These are phyloP conservation scores for Brenthis ino DNA, from an alignment of 2,888 invertebrate genomes.

Conservation along the genomic window DNA sequence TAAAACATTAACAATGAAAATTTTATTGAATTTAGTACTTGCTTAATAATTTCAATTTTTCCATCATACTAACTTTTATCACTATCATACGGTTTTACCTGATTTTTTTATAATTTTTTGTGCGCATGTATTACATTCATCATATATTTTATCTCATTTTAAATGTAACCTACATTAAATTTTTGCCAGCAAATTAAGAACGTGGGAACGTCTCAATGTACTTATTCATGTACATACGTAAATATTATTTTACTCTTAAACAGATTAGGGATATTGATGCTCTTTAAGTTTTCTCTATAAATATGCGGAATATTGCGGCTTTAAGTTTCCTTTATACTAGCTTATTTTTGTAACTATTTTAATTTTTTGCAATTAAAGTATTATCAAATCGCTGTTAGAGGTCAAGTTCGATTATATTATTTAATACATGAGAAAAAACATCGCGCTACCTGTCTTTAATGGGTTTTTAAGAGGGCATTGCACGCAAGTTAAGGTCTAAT, in stretches of 20 bases:
- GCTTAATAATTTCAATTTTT: constrained; percentile 7
- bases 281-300: no score
- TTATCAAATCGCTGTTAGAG: constrained; percentile 11
- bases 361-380: no score
- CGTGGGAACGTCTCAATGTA: no score
- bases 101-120: constrained; percentile 5
- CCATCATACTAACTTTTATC: background rate
- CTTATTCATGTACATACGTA: no score
- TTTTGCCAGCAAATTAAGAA: no score
- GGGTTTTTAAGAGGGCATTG: constrained; percentile 12
- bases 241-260: no score
- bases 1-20: no score
- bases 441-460: background rate
- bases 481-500: background rate
- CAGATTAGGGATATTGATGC: no score
- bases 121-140: constrained; percentile 18
- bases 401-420: constrained; percentile 30
- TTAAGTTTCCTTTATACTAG: no score
- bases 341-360: no score
- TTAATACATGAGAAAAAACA: constrained; percentile 10
- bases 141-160: background rate
- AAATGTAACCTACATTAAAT: background rate
- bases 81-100: background rate
- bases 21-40: background rate
- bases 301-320: no score